A percentile compares a stretch with the other conserved stretches of the same genome.
phyloP scores from a whole-genome alignment of 2,797 vertebrate species.

The Todus mexicanus region DNA sequence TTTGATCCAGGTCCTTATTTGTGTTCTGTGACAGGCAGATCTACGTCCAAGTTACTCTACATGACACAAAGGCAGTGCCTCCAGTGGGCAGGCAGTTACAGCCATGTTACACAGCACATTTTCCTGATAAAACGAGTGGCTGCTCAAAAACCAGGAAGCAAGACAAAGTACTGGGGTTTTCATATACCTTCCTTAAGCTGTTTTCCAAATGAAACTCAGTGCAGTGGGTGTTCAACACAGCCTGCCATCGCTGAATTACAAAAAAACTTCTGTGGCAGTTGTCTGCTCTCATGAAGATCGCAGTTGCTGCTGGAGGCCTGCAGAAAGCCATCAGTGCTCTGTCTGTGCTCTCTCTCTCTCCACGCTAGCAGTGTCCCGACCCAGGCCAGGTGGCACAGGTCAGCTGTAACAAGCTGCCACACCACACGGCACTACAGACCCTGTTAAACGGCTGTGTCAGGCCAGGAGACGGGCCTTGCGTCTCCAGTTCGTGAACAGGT shows the following conservation, averaged over 20 bases:
- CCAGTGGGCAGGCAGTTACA: neutral
- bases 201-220: neutral
- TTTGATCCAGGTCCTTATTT: neutral
- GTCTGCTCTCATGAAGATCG: neutral
- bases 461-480: neutral
- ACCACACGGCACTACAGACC: fast-evolving
- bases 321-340: neutral
- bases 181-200: neutral
- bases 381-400: too few species aligned
- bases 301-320: neutral
- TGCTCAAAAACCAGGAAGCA: neutral
- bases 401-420: fast-evolving
- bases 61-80: neutral
- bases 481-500: neutral
- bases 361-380: too few species aligned
- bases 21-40: neutral
- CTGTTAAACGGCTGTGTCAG: neutral
- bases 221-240: neutral
- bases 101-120: neutral
- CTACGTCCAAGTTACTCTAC: neutral
- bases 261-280: neutral
- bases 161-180: neutral
- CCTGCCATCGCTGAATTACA: neutral
- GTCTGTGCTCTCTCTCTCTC: too few species aligned
- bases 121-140: neutral